phyloP scores from a whole-genome alignment of 2,797 vertebrate genomes.

The Bradypus variegatus region DNA sequence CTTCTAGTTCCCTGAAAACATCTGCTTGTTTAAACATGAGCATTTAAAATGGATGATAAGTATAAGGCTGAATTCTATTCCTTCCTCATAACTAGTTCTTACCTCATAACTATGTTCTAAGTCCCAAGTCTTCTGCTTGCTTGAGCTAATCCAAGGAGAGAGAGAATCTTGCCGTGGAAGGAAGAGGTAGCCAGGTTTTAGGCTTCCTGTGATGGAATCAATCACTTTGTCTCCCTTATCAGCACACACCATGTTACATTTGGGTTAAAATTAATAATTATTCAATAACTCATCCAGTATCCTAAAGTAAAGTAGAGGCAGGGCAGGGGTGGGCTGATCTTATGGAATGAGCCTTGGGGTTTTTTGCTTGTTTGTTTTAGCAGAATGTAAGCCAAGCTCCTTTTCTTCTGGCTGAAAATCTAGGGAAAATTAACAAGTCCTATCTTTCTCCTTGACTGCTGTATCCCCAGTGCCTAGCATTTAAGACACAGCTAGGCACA shows the following conservation, averaged over 20 bases:
- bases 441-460: background rate
- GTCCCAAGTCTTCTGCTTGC: conserved; percentile 1
- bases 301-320: background rate
- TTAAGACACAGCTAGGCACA: background rate
- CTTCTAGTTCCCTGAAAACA: background rate
- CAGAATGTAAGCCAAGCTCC: background rate
- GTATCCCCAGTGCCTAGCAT: background rate
- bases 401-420: background rate
- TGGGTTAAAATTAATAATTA: conserved; percentile 20
- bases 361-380: background rate
- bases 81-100: conserved; percentile 28
- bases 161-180: background rate
- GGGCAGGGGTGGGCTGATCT: background rate
- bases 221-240: background rate
- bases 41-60: background rate
- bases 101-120: conserved; percentile 13
- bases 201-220: background rate
- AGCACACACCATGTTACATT: background rate
- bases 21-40: conserved; percentile 28
- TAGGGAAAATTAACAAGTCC: background rate
- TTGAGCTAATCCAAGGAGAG: background rate
- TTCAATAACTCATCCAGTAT: background rate
- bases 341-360: background rate
- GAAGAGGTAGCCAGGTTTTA: background rate
- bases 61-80: background rate